phyloP scores from a whole-genome alignment of 2,888 invertebrate genomes.

The Hermodice carunculata region DNA sequence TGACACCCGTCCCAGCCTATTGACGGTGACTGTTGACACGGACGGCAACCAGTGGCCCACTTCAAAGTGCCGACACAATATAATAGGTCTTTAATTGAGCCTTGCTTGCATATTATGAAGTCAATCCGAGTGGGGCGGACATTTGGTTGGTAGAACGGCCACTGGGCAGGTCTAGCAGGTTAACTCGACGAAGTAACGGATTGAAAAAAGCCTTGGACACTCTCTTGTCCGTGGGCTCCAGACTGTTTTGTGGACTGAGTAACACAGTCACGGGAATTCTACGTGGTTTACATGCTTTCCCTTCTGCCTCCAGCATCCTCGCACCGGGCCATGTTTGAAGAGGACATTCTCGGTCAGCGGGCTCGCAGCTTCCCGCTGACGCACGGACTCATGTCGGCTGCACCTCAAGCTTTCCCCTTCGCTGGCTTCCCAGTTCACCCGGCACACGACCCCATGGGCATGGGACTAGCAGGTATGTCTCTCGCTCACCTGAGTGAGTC shows the following conservation, averaged over 20 bases:
- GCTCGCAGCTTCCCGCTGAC: constrained; percentile 60
- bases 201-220: neutral
- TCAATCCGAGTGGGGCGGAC: neutral
- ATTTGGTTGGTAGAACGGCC: neutral
- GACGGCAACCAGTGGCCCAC: neutral
- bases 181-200: neutral
- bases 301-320: constrained; percentile 17
- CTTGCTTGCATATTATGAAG: constrained; percentile 5
- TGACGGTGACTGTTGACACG: neutral
- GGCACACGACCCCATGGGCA: constrained; percentile 64
- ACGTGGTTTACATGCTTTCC: no score
- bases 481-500: no score
- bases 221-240: no score
- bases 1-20: constrained; percentile 19
- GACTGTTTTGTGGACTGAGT: no score
- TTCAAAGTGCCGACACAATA: neutral
- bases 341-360: constrained; percentile 60
- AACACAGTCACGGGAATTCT: no score
- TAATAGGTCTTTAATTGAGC: constrained; percentile 2
- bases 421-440: constrained; percentile 65
- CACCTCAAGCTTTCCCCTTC: constrained; percentile 64
- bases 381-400: constrained; percentile 59
- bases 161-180: neutral
- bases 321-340: constrained; percentile 57
- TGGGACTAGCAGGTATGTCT: no score